Base-by-base conservation (phyloP, 37 sponge, comb jelly and placozoan genomes). In the Diacarnus erythraeanus region DNA sequence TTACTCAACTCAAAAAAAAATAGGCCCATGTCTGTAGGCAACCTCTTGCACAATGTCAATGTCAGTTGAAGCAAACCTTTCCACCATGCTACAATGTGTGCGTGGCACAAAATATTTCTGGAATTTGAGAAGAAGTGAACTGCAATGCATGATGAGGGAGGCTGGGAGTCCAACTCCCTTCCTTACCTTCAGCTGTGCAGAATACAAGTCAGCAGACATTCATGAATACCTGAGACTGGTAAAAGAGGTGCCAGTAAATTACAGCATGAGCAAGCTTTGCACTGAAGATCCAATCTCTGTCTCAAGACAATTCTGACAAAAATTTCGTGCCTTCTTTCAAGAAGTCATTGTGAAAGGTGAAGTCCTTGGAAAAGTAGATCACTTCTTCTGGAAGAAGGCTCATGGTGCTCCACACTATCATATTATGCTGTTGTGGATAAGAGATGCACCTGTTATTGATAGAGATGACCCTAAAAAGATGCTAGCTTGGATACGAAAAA, bases 331-430 rank as follows among this genome's bases (percentile, higher is more conserved):
- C 33, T 76, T 76, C 39, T 76, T 76, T 35, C 30, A 59, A n/a
- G 42, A 26, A 34, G 78, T 88, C n/a, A 6, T 82, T 26, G 12
- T 69, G 44, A 87, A 81, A 42, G 78, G 83, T 12, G 30, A 51
- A 37, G 56, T 78, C 25, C 29, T 85, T 30, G 83, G 88, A 21
- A 34, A 41, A 9, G 82, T 87, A 29, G 64, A 42, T 4, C 83
- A 88, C 44, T 81, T 77, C n/a, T 82, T 40, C 63, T 81, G 71
- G 60, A 79, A 73, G 6, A 71, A 80, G 58, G 33, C 59, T 9
- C 33, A 74, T 42, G 83, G 89, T 29, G 84, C 89, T 15, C 77
- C 64, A 34, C 77, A 88, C 60, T 88, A 82, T 42, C 89, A 88
- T 71, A 60, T 70, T 2, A n/a, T n/a, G n/a, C 66, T 82, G 0